Evolutionary conservation across 2,797 vertebrate genomes (phyloP).

Genomic region (Adrianichthys oophorus): DNA sequence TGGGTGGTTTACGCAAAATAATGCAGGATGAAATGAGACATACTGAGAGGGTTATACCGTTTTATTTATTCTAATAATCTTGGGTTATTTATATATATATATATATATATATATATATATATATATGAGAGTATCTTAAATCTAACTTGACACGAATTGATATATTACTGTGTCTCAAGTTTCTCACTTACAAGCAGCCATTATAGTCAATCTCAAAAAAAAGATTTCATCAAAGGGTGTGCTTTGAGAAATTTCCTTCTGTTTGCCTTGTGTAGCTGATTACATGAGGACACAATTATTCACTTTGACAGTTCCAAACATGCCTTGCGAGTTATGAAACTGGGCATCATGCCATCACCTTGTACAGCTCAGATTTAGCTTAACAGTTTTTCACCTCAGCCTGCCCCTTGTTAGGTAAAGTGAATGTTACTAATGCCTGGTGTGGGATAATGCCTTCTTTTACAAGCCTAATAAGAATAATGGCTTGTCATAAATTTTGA

Average conservation of each 20-base stretch:
- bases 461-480: slow-evolving; percentile 78
- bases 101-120: too few species aligned
- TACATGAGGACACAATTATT: slow-evolving; percentile 11
- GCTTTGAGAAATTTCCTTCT: slow-evolving; percentile 12
- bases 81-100: slow-evolving; percentile 8
- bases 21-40: too few species aligned
- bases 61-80: slow-evolving; percentile 75
- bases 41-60: slow-evolving; percentile 1
- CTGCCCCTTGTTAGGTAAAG: slow-evolving; percentile 71
- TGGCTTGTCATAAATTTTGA: slow-evolving; percentile 70
- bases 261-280: slow-evolving; percentile 12
- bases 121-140: too few species aligned
- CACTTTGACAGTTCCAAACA: slow-evolving; percentile 46
- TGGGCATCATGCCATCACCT: slow-evolving; percentile 72
- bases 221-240: too few species aligned
- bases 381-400: slow-evolving; percentile 60
- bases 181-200: too few species aligned
- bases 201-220: too few species aligned
- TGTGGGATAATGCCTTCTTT: slow-evolving; percentile 72
- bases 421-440: slow-evolving; percentile 75
- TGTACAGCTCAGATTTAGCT: slow-evolving; percentile 65
- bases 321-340: slow-evolving; percentile 50
- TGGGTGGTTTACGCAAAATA: slow-evolving; percentile 27
- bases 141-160: too few species aligned
- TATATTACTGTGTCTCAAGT: too few species aligned